These are phyloP conservation scores for Acheta domesticus DNA, from an alignment of 2,888 invertebrate species.

Conservation along the genomic window DNA sequence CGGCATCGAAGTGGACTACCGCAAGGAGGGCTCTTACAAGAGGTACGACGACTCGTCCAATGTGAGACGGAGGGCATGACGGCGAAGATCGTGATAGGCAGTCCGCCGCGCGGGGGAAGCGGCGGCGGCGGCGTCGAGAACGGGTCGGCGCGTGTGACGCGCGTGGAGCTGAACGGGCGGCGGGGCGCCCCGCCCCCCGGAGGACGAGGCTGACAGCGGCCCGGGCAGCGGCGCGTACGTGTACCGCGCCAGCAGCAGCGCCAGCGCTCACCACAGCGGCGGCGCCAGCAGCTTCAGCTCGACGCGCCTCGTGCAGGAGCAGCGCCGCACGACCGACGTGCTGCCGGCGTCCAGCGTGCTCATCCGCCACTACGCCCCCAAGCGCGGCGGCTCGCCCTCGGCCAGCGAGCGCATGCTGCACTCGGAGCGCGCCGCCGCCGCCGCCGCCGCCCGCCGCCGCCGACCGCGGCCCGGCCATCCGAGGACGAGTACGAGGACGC, in stretches of 20 bases:
- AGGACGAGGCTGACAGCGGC: conserved; percentile 48
- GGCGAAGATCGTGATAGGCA: conserved; percentile 20
- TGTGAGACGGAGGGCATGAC: neutral
- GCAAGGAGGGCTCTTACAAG: conserved; percentile 53
- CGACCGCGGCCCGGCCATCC: conserved; percentile 24
- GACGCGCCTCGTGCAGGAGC: conserved; percentile 30
- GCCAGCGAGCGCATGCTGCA: conserved; percentile 24
- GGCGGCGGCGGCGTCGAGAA: neutral
- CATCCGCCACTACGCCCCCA: conserved; percentile 29
- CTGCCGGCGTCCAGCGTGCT: conserved; percentile 34
- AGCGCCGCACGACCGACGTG: conserved; percentile 29
- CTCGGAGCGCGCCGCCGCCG: conserved; percentile 21
- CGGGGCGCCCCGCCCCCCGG: neutral
- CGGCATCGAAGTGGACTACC: conserved; percentile 76
- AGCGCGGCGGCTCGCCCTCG: neutral
- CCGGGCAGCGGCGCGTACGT: conserved; percentile 47
- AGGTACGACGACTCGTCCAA: conserved; percentile 23
- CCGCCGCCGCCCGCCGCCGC: conserved; percentile 26
- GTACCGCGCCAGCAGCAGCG: conserved; percentile 29
- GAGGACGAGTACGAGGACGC: neutral
- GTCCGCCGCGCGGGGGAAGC: neutral
- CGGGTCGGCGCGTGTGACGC: conserved; percentile 28
- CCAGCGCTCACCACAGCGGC: conserved; percentile 41
- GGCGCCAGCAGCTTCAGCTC: conserved; percentile 32
- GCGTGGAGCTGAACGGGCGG: conserved; percentile 33